phyloP scores from a whole-genome alignment of 2,888 invertebrate genomes.

The Dolichopus griseipennis region DNA sequence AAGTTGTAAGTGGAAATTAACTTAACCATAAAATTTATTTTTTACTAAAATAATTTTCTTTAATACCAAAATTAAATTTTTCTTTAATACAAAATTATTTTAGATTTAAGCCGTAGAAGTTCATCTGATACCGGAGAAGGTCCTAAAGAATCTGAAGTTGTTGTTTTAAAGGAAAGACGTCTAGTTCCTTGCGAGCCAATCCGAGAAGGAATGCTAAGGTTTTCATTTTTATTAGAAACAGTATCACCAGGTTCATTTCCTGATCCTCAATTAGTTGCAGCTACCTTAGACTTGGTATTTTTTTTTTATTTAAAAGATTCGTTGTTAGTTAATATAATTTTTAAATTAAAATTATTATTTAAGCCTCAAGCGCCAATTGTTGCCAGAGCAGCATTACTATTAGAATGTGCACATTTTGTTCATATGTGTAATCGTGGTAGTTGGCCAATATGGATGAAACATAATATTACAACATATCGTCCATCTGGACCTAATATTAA shows the following conservation, averaged over 20 bases:
- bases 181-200: slow-evolving; percentile 70
- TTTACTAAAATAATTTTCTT: background rate
- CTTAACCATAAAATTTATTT: background rate
- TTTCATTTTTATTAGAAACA: slow-evolving; percentile 88
- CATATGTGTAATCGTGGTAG: slow-evolving; percentile 96
- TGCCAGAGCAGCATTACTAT: slow-evolving; percentile 77
- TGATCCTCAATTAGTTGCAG: slow-evolving; percentile 90
- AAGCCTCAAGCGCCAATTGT: slow-evolving; percentile 91
- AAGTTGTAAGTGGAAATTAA: slow-evolving; percentile 51
- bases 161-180: slow-evolving; percentile 77
- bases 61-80: background rate
- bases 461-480: slow-evolving; percentile 66
- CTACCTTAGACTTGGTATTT: slow-evolving; percentile 82
- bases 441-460: slow-evolving; percentile 98
- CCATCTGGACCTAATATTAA: slow-evolving; percentile 53
- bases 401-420: slow-evolving; percentile 95
- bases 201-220: slow-evolving; percentile 79
- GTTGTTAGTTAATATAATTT: background rate
- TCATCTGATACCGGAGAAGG: slow-evolving; percentile 74
- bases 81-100: slow-evolving; percentile 5
- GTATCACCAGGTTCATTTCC: slow-evolving; percentile 94
- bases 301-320: slow-evolving; percentile 17
- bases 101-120: slow-evolving; percentile 68
- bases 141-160: slow-evolving; percentile 76
- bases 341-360: slow-evolving; percentile 26